Evolutionary conservation across 2,797 vertebrate species (phyloP), one percentile per base, ranked within the genome.

Genomic region (Crypturellus tataupa): DNA sequence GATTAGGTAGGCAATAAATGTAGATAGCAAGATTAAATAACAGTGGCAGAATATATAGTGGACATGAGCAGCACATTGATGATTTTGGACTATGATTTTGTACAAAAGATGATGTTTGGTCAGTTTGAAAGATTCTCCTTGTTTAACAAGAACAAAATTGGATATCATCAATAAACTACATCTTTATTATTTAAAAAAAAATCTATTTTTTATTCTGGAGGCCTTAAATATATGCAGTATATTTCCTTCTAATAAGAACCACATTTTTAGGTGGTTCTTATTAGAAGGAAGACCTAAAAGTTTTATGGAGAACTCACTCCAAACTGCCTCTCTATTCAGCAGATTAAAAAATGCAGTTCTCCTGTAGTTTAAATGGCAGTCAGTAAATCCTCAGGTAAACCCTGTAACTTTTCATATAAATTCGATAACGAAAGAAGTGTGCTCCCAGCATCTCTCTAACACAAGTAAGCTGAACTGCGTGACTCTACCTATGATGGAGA

Each of bases 331-430:
- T 71, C 80, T 82, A 23, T 85, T 89, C 37, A 79, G 37, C 42
- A 91, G 85, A 94, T 95, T 89, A 89, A 92, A 93, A 83, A 63
- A 47, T 39, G 56, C 82, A 58, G 69, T 70, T 31, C 23, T 84
- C 63, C 20, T 91, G 49, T 93, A 71, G 47, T 88, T 96, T 96
- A 96, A 96, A 94, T 65, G 69, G 71, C 85, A 90, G 55, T 71
- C 84, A 95, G 88, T 69, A 96, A 97, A 97, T 92, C 85, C 72
- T 86, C 67, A 86, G 58, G 81, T 95, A 96, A 97, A 97, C 94
- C 84, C 63, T 95, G 31, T 88, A 97, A 95, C 79, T 95, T 49
- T 96, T 96, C 85, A 79, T 92, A 87, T 82, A 82, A 94, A 95
- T 92, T 94, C 75, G 83, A 95, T 95, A 96, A 95, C 92, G 73